Conservation (phyloP, 2,797 vertebrate species). For the Thamnophis elegans region DNA sequence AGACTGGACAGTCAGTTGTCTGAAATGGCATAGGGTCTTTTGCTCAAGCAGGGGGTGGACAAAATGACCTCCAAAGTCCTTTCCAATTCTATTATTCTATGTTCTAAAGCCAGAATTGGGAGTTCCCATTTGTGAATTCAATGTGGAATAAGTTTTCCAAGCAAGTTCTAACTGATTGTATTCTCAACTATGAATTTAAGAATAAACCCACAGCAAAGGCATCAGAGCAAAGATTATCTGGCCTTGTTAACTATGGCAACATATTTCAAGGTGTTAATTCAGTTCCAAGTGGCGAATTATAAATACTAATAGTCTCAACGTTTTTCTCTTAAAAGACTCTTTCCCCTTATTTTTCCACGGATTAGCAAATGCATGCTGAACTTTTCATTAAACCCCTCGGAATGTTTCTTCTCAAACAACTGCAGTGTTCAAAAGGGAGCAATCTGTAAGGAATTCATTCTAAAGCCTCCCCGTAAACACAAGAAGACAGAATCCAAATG, state of each 20-base stretch:
- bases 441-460: neutral
- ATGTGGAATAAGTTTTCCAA: neutral
- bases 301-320: neutral
- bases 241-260: neutral
- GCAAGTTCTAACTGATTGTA: neutral
- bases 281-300: neutral
- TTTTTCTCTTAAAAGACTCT: neutral
- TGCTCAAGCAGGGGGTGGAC: neutral
- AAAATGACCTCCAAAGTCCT: neutral
- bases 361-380: neutral
- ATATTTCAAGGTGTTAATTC: neutral
- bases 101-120: neutral
- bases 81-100: neutral
- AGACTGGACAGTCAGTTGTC: too few relatives aligned
- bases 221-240: neutral
- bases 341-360: neutral
- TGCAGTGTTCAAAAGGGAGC: neutral
- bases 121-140: neutral
- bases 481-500: neutral
- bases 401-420: neutral
- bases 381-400: neutral
- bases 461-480: neutral
- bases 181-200: neutral
- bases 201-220: neutral
- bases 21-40: too few relatives aligned